Percentiles rank a stretch among this genome's conserved stretches.
Conservation (phyloP, 30 jellyfish, hydroid and myxozoan species). For the Rhopilema esculentum region DNA sequence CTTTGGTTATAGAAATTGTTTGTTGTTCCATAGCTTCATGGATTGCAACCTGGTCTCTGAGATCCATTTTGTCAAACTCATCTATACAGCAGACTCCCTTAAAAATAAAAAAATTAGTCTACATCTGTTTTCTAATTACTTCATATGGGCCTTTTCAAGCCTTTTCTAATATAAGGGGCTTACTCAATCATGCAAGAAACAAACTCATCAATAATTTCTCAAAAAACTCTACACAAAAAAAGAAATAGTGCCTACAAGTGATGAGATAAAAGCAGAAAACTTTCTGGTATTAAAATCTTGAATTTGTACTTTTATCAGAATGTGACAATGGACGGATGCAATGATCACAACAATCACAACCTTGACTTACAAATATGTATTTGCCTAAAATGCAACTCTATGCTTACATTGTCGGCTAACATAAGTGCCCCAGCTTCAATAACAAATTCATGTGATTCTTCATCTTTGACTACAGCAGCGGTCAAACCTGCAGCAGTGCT, state of each 20-base stretch:
- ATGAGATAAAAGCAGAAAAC: no score
- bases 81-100: conserved; percentile 99
- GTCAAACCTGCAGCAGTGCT: conserved; percentile 99
- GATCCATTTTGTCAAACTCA: conserved; percentile 99
- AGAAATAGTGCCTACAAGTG: no score
- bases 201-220: no score
- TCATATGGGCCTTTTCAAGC: no score
- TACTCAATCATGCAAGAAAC: no score
- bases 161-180: not conserved
- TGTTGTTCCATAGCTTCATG: conserved; percentile 99
- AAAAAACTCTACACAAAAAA: no score
- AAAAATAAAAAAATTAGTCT: not conserved
- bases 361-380: no score
- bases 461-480: conserved; percentile 99
- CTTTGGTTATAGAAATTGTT: conserved; percentile 98
- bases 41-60: conserved; percentile 98
- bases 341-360: no score
- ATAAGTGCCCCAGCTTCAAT: conserved; percentile 99
- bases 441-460: conserved; percentile 98
- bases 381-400: not conserved
- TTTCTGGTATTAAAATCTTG: no score
- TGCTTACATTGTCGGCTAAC: conserved; percentile 98
- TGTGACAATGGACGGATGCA: no score
- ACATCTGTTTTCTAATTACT: no score
- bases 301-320: no score